Evolutionary conservation across 2,888 invertebrate genomes (phyloP).

Genomic region (Mythimna lalbum): DNA sequence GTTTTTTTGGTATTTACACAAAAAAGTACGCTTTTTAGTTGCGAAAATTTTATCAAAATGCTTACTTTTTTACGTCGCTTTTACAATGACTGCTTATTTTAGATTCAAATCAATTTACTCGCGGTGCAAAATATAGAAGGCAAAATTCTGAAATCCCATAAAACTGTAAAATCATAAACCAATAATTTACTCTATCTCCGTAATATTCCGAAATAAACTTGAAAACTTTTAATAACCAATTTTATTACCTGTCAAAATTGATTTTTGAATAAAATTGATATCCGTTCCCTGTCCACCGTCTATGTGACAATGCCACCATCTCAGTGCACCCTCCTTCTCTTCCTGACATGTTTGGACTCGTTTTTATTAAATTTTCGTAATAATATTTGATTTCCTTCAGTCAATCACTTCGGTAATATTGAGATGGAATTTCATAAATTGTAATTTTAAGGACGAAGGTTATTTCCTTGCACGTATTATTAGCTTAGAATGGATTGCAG

Average conservation of each 20-base stretch:
- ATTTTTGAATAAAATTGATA: too few relatives aligned
- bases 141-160: neutral
- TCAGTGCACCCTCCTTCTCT: neutral
- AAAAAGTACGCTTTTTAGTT: too few relatives aligned
- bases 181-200: neutral
- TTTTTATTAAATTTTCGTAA: constrained; percentile 23
- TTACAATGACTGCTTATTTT: neutral
- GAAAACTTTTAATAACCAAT: neutral
- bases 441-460: neutral
- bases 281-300: neutral
- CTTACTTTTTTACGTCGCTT: neutral
- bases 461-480: neutral
- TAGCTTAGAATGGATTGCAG: neutral
- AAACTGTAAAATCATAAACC: too few relatives aligned
- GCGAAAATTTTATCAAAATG: too few relatives aligned
- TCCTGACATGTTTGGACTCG: neutral
- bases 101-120: neutral
- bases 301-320: neutral
- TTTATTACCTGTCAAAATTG: neutral
- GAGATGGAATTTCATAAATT: constrained; percentile 3
- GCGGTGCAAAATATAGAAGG: neutral
- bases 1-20: too few relatives aligned
- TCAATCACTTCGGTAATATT: constrained; percentile 11
- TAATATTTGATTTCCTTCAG: constrained; percentile 23
- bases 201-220: neutral